Percentiles rank a stretch among this genome's conserved stretches.
These are phyloP conservation scores for Phataginus tricuspis DNA, from an alignment of 2,797 vertebrate species.

Conservation along the genomic window DNA sequence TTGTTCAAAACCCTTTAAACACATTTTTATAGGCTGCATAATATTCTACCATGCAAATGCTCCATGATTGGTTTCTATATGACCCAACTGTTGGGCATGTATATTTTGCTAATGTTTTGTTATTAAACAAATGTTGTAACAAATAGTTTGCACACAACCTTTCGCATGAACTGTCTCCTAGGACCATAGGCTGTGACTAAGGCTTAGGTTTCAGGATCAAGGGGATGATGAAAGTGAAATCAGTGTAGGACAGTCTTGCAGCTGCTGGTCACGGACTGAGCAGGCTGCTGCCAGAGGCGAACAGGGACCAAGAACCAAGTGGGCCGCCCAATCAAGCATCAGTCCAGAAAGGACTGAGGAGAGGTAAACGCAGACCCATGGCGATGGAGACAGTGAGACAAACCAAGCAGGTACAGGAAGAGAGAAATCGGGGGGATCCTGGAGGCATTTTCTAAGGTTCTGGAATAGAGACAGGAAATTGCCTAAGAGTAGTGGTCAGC, in stretches of 20 bases:
- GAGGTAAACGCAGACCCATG: not conserved
- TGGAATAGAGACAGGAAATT: not conserved
- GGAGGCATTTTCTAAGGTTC: not conserved
- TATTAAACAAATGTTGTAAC: not conserved
- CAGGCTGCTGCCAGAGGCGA: not conserved
- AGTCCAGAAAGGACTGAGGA: not conserved
- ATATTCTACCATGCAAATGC: not conserved
- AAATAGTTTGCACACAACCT: not conserved
- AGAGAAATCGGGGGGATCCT: not conserved
- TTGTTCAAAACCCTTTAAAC: not conserved
- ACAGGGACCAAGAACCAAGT: not conserved
- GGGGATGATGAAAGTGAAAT: not conserved
- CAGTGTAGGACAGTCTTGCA: not conserved
- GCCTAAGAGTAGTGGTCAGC: not conserved
- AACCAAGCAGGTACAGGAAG: not conserved
- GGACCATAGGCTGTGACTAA: not conserved
- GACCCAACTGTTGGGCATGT: not conserved
- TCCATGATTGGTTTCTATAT: not conserved
- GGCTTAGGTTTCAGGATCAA: not conserved
- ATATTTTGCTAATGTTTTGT: not conserved
- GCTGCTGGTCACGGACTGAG: not conserved
- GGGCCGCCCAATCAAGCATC: not conserved
- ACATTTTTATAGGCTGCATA: not conserved
- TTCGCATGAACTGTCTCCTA: not conserved
- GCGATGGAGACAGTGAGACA: not conserved